A percentile compares a stretch with the other conserved stretches of the same genome.
These are phyloP conservation scores for Maccullochella peelii DNA, from an alignment of 2,113 vertebrate genomes.

Conservation along the genomic window DNA sequence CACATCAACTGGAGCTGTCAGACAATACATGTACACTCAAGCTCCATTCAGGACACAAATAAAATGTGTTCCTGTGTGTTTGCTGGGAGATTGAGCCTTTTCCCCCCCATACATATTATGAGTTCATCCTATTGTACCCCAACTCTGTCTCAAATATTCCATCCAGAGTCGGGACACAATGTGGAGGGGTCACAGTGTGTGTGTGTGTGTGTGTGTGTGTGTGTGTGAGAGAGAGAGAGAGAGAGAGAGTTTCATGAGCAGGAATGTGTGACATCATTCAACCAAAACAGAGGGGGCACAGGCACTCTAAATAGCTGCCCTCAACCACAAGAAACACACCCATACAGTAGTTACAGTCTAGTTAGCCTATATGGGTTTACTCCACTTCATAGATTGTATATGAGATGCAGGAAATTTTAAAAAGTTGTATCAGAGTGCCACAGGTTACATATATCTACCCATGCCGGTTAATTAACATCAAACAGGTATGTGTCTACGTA, in stretches of 20 bases:
- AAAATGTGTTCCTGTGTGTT: conserved; percentile 10
- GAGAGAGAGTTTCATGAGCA: conserved; percentile 17
- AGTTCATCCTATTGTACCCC: conserved; percentile 13
- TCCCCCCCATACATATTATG: neutral
- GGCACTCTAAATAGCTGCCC: conserved; percentile 48
- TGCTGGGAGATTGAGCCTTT: neutral
- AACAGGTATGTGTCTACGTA: neutral
- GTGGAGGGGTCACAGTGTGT: conserved; percentile 12
- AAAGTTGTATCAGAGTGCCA: neutral
- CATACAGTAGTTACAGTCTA: conserved; percentile 2
- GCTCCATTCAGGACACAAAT: conserved; percentile 18
- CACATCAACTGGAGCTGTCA: conserved; percentile 20
- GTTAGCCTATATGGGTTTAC: conserved; percentile 4
- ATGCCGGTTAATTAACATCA: neutral
- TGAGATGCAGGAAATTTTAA: conserved; percentile 25
- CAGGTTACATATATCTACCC: neutral
- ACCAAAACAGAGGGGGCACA: conserved; percentile 36
- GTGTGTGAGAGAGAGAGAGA: neutral
- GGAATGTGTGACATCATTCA: conserved; percentile 68
- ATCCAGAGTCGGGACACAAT: conserved; percentile 32
- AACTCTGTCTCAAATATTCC: conserved; percentile 43
- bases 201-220: neutral
- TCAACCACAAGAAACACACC: conserved; percentile 36
- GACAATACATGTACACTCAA: conserved; percentile 2
- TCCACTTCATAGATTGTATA: conserved; percentile 13